These are phyloP conservation scores for Miltochrista miniata DNA, from an alignment of 2,888 invertebrate genomes.

Conservation along the genomic window DNA sequence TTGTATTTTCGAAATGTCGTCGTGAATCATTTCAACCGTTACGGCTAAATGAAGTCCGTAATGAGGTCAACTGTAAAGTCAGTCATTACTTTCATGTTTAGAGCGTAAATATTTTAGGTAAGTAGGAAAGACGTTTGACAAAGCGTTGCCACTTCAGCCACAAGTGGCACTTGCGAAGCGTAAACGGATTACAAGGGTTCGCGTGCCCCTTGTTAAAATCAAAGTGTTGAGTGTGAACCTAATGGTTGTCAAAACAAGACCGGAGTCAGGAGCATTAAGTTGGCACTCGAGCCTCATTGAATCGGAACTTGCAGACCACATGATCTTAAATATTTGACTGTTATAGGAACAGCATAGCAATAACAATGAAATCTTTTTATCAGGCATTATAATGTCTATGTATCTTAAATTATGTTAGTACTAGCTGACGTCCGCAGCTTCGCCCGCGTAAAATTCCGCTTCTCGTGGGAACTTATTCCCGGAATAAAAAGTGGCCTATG, in stretches of 20 bases:
- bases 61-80: neutral
- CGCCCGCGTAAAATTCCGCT: too few species aligned
- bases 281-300: neutral
- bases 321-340: too few species aligned
- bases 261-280: slow-evolving; percentile 10
- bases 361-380: too few species aligned
- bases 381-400: too few species aligned
- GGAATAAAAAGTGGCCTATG: too few species aligned
- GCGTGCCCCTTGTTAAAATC: slow-evolving; percentile 65
- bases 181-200: slow-evolving; percentile 75
- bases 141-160: slow-evolving; percentile 56
- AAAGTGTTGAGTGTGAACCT: slow-evolving; percentile 68
- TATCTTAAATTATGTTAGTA: too few species aligned
- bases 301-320: too few species aligned
- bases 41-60: neutral
- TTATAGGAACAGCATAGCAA: too few species aligned
- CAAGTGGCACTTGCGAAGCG: slow-evolving; percentile 56
- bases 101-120: slow-evolving; percentile 47
- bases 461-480: too few species aligned
- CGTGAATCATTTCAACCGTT: neutral
- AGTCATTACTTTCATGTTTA: slow-evolving; percentile 17
- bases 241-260: slow-evolving; percentile 50
- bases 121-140: slow-evolving; percentile 59
- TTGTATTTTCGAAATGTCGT: too few species aligned
- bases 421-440: too few species aligned